Base-by-base conservation (phyloP, 2,888 invertebrate genomes). In the Polydesmus complanatus region DNA sequence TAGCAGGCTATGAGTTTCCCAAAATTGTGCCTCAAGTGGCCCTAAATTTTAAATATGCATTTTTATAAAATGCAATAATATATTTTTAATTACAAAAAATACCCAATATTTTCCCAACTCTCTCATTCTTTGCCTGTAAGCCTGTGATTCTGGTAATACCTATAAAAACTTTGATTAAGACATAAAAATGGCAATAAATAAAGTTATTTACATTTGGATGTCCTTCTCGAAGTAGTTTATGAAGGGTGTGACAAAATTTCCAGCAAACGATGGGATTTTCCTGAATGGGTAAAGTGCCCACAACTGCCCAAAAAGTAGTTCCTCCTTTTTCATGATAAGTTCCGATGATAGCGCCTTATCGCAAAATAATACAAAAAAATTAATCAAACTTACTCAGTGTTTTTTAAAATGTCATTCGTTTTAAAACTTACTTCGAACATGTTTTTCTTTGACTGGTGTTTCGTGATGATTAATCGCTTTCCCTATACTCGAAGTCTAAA, bases 221-320 rank as follows among this genome's bases (percentile, higher is more conserved):
- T 0, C 96, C 97, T 77, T 98, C 97, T 19, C 96, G 80, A 64
- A 97, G 78, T 59, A 98, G 79, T 68, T 97, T 97, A 76, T 98
- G 98, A 23, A 97, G 80, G 65, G 97, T 88, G 78, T 98, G 93
- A 71, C 95, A 96, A 77, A 97, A 94, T 78, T 98, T 99, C 98
- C 98, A 98, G 27, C 95, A 92, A 55, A 94, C 86, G 68, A 98
- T 94, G 64, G 92, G 84, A 78, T 94, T 90, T 68, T 93, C 95
- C 76, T 92, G 88, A 1, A 91, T 75, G 8, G 89, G 91, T 65
- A 89, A 81, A 37, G 87, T 77, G 60, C 78, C 72, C 52, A 80
- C 79, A 61, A 80, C 79, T 65, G 77, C 83, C 97, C 97, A 98
- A 76, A 96, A 98, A 22, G 89, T 85, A 70, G 84, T 80, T 14